Base-by-base conservation (phyloP, 2,113 vertebrate species). In the Guaruba guarouba region DNA sequence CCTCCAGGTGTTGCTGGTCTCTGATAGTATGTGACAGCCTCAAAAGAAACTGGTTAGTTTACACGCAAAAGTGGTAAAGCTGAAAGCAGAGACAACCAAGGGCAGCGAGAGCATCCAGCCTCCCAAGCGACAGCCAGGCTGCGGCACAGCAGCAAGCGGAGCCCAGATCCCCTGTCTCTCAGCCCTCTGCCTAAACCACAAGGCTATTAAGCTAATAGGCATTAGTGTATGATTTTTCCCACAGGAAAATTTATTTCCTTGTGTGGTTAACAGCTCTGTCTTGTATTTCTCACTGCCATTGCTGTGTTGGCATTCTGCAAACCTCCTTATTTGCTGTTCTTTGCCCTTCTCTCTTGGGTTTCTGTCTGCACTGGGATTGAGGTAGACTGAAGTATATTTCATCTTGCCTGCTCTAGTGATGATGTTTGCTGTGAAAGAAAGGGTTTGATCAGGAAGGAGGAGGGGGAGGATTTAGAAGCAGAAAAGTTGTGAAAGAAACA, bases 161-260 rank as follows among this genome's bases (percentile, higher is more conserved):
- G 86, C 88, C 68, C 82, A 86, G 92, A 71, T 13, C 81, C 91
- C 74, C 76, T 54, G 77, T 91, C 70, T 93, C 88, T 86, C 78
- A 94, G 74, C 54, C 83, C 83, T 93, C 86, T 90, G 76, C 69
- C 78, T 85, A 95, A 97, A 96, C 97, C 95, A 92, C 96, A 95
- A 41, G 51, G 74, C 96, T 96, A 96, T 97, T 96, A 97, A 96
- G 96, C 93, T 97, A 97, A 97, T 97, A 97, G 94, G 94, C 95
- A 97, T 96, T 96, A 97, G 89, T 97, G 97, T 97, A 97, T 73
- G 94, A 97, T 87, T 95, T 94, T 96, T 96, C 97, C 97, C 97
- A 74, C 22, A 52, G 96, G 97, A 97, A 63, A 49, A 13, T 96
- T 97, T 95, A 96, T 95, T 97, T 96, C 91, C 88, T 91, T 91